Percentiles rank a stretch among this genome's conserved stretches.
phyloP scores from a whole-genome alignment of 2,797 vertebrate species.

The Tenualosa thibaudeaui region DNA sequence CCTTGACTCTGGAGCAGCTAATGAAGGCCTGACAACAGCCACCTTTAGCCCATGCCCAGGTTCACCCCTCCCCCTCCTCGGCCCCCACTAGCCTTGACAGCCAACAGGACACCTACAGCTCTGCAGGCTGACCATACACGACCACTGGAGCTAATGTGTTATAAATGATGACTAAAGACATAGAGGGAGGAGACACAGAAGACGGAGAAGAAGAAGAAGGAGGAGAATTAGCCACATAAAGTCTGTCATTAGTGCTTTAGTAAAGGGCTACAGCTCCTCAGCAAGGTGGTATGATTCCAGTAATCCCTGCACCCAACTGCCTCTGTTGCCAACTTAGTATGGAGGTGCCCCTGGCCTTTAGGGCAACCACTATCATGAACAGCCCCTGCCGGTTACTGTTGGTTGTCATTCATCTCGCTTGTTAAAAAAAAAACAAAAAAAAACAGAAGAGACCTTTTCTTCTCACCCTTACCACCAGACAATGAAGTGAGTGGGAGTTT shows the following conservation, averaged over 20 bases:
- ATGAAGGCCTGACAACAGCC: neutral
- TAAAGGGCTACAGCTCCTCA: neutral
- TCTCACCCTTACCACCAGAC: neutral
- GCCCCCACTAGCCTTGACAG: neutral
- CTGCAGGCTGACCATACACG: neutral
- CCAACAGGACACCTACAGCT: neutral
- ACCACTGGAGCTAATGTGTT: neutral
- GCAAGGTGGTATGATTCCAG: neutral
- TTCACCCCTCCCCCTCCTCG: neutral
- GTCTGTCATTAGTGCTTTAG: neutral
- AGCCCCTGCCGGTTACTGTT: neutral
- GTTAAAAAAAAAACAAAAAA: neutral
- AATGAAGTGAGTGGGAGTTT: neutral
- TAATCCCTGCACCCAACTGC: too few relatives aligned
- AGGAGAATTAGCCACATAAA: neutral
- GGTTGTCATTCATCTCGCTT: neutral
- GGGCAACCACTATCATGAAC: neutral
- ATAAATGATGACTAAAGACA: neutral
- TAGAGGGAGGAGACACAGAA: neutral
- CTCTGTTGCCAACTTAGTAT: neutral
- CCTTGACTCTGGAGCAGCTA: neutral
- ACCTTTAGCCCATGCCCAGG: neutral
- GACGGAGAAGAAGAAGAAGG: neutral
- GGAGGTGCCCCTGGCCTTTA: neutral
- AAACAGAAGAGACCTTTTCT: neutral